phyloP scores from a whole-genome alignment of 2,888 invertebrate genomes.

The Mesochorus sp. region DNA sequence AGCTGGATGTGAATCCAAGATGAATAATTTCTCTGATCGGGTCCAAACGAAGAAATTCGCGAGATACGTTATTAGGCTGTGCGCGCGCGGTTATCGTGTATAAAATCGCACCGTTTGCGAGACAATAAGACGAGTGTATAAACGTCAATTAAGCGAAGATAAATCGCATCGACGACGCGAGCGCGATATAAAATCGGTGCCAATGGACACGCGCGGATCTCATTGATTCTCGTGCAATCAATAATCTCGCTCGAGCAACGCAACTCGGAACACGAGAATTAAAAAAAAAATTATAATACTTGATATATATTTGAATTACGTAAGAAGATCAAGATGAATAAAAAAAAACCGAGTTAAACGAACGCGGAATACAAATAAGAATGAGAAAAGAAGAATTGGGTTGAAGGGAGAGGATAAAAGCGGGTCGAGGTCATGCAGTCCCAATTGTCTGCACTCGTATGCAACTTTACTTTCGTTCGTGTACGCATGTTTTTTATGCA shows the following conservation, averaged over 20 bases:
- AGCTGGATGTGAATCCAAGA: too few species aligned
- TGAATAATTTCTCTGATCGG: too few species aligned
- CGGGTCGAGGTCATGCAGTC: conserved; percentile 73
- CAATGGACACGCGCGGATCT: background rate
- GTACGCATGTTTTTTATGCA: background rate
- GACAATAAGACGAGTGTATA: background rate
- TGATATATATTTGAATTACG: background rate
- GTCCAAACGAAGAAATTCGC: too few species aligned
- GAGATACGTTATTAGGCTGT: too few species aligned
- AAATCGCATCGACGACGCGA: background rate
- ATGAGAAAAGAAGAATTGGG: conserved; percentile 35
- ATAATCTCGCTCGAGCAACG: conserved; percentile 29
- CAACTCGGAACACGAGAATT: background rate
- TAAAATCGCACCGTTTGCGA: too few species aligned
- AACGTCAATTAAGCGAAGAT: background rate
- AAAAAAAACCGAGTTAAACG: conserved; percentile 19
- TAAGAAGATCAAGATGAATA: conserved; percentile 15
- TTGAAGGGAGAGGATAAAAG: conserved; percentile 59
- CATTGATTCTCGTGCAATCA: conserved; percentile 42
- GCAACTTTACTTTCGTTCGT: background rate
- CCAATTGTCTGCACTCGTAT: conserved; percentile 15
- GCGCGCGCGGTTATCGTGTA: too few species aligned
- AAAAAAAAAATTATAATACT: background rate
- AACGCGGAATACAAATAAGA: conserved; percentile 11
- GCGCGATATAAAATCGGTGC: conserved; percentile 12